Evolutionary conservation across 2,888 invertebrate species (phyloP).

Genomic region (Flexamia atlantica): DNA sequence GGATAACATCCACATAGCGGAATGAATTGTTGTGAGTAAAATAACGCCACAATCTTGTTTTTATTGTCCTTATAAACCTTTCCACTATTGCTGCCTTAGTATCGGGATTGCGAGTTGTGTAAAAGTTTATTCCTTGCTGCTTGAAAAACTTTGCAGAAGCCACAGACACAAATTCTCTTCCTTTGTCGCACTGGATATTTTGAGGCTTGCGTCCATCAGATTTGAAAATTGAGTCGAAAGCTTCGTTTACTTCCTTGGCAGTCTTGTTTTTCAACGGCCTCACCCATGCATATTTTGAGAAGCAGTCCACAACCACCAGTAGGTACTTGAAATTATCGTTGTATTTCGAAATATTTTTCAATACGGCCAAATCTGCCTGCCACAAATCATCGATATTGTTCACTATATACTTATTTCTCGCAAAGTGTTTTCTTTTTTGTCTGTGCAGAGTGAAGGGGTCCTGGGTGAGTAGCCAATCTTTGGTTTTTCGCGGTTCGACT

Average conservation of each 20-base stretch:
- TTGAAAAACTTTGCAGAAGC: conserved; percentile 56
- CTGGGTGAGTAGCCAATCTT: neutral
- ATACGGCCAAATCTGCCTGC: conserved; percentile 2
- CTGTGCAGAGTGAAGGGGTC: conserved; percentile 17
- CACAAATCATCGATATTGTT: conserved; percentile 29
- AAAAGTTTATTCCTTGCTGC: conserved; percentile 65
- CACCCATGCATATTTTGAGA: neutral
- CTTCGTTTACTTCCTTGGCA: conserved; percentile 18
- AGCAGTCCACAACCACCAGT: neutral
- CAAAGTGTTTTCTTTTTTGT: neutral
- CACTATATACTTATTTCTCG: conserved; percentile 1
- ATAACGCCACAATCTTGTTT: conserved; percentile 70
- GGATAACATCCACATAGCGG: conserved; percentile 70
- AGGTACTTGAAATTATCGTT: conserved; percentile 20
- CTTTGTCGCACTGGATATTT: conserved; percentile 1
- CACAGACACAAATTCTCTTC: neutral
- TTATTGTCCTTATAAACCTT: conserved; percentile 71
- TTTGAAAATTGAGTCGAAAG: conserved; percentile 30
- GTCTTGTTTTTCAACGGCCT: conserved; percentile 27
- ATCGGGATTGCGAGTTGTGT: conserved; percentile 69
- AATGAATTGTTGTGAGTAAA: conserved; percentile 69
- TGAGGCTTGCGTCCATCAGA: neutral
- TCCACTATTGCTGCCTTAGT: conserved; percentile 71
- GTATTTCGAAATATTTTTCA: neutral
- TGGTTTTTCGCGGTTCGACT: neutral